phyloP scores from a whole-genome alignment of 2,888 invertebrate genomes.

The Salticus scenicus region DNA sequence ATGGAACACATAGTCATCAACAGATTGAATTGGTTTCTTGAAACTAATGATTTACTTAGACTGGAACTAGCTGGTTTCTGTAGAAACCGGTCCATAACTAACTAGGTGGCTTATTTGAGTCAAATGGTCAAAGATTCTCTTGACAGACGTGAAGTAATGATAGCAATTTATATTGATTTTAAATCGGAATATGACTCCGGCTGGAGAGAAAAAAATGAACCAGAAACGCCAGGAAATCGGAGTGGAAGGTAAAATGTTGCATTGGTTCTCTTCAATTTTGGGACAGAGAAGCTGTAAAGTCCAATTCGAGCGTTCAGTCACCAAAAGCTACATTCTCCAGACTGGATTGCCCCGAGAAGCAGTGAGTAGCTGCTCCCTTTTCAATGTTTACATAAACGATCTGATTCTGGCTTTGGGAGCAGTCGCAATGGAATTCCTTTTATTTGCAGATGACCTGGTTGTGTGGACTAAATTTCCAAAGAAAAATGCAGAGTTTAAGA shows the following conservation, averaged over 20 bases:
- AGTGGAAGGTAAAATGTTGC: background rate
- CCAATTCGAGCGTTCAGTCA: background rate
- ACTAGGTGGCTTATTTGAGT: background rate
- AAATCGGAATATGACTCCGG: background rate
- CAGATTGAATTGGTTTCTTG: too few relatives aligned
- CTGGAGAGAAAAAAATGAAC: background rate
- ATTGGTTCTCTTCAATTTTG: background rate
- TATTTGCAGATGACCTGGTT: constrained; percentile 33
- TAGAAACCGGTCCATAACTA: background rate
- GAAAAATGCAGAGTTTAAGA: background rate
- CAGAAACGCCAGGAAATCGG: background rate
- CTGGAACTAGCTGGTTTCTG: background rate
- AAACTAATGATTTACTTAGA: too few relatives aligned
- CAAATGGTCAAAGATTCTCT: constrained; percentile 16
- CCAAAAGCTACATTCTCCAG: constrained; percentile 11
- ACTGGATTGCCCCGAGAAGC: too few relatives aligned
- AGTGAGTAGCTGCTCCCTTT: too few relatives aligned
- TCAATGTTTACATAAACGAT: too few relatives aligned
- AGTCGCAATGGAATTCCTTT: too few relatives aligned
- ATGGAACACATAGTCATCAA: too few relatives aligned
- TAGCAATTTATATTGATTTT: background rate
- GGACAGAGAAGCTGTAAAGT: background rate
- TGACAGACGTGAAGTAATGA: background rate
- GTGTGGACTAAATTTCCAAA: background rate
- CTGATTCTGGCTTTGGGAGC: too few relatives aligned